phyloP scores from a whole-genome alignment of 2,888 invertebrate species.

The Elmis aenea region DNA sequence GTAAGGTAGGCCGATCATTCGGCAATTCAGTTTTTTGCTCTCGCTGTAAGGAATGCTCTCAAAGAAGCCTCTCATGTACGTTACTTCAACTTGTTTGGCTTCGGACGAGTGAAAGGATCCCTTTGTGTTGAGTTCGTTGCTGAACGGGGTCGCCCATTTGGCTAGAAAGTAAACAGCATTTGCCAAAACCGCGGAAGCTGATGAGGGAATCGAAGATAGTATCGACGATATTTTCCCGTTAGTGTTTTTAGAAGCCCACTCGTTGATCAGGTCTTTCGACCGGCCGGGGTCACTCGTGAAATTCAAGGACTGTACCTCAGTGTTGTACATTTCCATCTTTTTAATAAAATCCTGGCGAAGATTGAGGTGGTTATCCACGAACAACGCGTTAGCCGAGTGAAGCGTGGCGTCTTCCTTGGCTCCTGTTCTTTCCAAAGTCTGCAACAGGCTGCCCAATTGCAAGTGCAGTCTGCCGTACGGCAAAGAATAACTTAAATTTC shows the following conservation, averaged over 20 bases:
- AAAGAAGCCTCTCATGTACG: constrained; percentile 37
- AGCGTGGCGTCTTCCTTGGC: constrained; percentile 29
- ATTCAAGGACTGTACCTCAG: constrained; percentile 32
- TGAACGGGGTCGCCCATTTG: constrained; percentile 47
- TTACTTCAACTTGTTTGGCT: constrained; percentile 27
- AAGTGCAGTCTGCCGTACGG: constrained; percentile 36
- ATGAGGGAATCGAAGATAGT: constrained; percentile 35
- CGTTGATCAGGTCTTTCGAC: constrained; percentile 33
- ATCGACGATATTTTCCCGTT: constrained; percentile 42
- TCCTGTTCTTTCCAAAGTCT: constrained; percentile 27
- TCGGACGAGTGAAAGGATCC: constrained; percentile 33
- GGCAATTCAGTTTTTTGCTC: constrained; percentile 34
- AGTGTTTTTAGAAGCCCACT: constrained; percentile 39
- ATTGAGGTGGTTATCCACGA: constrained; percentile 30
- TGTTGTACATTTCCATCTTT: constrained; percentile 33
- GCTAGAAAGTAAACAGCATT: constrained; percentile 48
- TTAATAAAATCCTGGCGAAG: constrained; percentile 30
- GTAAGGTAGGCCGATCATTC: constrained; percentile 47
- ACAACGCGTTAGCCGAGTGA: constrained; percentile 36
- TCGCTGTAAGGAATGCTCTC: constrained; percentile 39
- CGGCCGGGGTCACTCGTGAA: constrained; percentile 27
- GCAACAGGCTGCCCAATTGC: constrained; percentile 36
- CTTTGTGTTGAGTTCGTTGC: constrained; percentile 35
- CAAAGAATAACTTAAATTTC: constrained; percentile 21
- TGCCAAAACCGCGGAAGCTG: constrained; percentile 41